Base-by-base conservation (phyloP, 2,797 vertebrate species). In the Taeniopygia guttata region DNA sequence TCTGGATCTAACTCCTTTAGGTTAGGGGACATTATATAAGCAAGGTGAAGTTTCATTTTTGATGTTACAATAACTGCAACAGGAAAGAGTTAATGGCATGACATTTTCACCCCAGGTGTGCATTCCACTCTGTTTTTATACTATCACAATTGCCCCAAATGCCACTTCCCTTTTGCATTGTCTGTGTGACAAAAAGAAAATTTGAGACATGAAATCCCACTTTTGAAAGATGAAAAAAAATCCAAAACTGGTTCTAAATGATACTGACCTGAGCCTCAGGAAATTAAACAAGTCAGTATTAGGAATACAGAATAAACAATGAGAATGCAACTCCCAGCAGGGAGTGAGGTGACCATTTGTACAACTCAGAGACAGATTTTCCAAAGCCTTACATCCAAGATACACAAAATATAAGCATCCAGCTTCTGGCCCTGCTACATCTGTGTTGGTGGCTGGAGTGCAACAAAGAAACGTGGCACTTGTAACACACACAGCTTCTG, bases 401-500 rank as follows among this genome's bases (percentile, higher is more conserved):
- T 94, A 94, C 59, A 94, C 94, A 97, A 90, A 62, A 63, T 0
- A 0, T 42, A 77, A 66, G 80, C 62, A 94, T 91, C 66, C 88
- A 93, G 56, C 66, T 90, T 69, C 87, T 94, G 94, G 88, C 86
- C 73, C 66, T 2, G 2, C 54, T 94, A 18, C 56, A 59, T 94
- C 72, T 88, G 34, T 88, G 73, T 87, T 97, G 93, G 93, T 97
- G 95, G 81, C 83, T 94, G 94, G 95, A 96, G 91, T 64, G 69
- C 83, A 95, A 74, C 66, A 89, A 95, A 90, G 92, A 96, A 96
- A 96, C 87, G 87, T 95, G 95, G 94, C 84, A 95, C 42, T 93
- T 67, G 45, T 23, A 91, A 40, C 34, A 76, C 75, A 59, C 78
- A 66, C 46, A 49, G 84, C 62, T 93, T 86, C 83, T 87, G 87